A percentile compares a stretch with the other conserved stretches of the same genome.
Conservation (phyloP, 2,888 invertebrate species). For the Colostygia pectinataria region DNA sequence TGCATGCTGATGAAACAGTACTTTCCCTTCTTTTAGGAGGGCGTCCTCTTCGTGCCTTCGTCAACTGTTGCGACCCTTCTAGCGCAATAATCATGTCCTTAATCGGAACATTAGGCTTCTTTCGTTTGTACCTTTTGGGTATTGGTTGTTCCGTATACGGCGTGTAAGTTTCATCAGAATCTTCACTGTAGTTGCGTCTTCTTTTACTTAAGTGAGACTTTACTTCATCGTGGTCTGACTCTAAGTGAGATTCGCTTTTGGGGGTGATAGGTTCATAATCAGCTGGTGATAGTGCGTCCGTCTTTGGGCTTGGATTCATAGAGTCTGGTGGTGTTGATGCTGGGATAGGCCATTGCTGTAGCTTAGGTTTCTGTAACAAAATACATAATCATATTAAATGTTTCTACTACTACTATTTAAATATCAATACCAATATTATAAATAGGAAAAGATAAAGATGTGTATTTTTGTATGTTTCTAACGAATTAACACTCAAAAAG, state of each 20-base stretch:
- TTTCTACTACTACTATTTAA: not conserved
- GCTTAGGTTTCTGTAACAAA: conserved; percentile 48
- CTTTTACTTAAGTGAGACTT: conserved; percentile 51
- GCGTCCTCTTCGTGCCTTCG: conserved; percentile 76
- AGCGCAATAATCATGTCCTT: conserved; percentile 71
- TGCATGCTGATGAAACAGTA: conserved; percentile 69
- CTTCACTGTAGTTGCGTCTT: conserved; percentile 63
- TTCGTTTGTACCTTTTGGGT: conserved; percentile 60
- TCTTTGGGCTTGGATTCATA: conserved; percentile 41
- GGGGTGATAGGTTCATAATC: conserved; percentile 70
- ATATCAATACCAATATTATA: not conserved
- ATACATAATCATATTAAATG: conserved; percentile 5
- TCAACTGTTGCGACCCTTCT: conserved; percentile 65
- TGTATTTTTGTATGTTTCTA: too few relatives aligned
- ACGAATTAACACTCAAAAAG: too few relatives aligned
- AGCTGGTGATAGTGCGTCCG: conserved; percentile 49
- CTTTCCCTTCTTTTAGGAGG: conserved; percentile 81
- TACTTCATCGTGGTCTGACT: conserved; percentile 66
- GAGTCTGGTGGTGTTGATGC: conserved; percentile 33
- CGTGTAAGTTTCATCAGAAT: conserved; percentile 73
- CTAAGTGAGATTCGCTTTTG: conserved; percentile 69
- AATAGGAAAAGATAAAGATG: too few relatives aligned
- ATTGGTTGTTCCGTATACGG: conserved; percentile 61
- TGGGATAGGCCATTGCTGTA: conserved; percentile 44
- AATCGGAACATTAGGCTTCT: conserved; percentile 67